Conservation (phyloP, 2,113 vertebrate genomes). For the Bubo bubo region DNA sequence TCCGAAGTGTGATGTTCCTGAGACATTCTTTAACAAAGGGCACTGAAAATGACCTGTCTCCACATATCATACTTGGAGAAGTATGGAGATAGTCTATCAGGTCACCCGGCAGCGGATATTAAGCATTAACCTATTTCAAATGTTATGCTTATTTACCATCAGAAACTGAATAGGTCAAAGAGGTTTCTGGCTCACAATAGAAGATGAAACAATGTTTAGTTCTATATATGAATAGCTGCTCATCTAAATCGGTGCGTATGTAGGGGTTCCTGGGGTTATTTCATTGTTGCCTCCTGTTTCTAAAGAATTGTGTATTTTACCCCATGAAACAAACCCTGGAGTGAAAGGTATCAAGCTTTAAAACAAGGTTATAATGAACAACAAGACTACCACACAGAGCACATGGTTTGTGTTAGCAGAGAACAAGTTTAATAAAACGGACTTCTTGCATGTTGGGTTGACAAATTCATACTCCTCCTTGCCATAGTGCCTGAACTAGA, state of each 20-base stretch:
- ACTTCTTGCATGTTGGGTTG: background rate
- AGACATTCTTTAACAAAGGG: background rate
- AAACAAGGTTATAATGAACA: background rate
- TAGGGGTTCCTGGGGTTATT: background rate
- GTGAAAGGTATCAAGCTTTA: background rate
- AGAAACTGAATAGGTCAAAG: background rate
- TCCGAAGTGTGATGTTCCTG: background rate
- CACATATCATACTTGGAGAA: background rate
- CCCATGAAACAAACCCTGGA: background rate
- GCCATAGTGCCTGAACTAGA: background rate
- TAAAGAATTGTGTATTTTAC: background rate
- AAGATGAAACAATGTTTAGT: background rate
- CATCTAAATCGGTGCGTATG: background rate
- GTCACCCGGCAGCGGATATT: background rate
- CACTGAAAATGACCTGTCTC: background rate
- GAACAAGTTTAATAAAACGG: slow-evolving; percentile 21
- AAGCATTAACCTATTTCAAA: background rate
- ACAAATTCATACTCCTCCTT: background rate
- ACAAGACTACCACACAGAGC: background rate
- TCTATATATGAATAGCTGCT: background rate
- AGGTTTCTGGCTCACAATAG: background rate
- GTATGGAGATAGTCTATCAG: background rate
- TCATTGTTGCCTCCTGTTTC: background rate
- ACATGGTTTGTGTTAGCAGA: background rate
- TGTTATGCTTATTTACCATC: background rate